Evolutionary conservation across 2,888 invertebrate genomes (phyloP).

Genomic region (Stramonita haemastoma): DNA sequence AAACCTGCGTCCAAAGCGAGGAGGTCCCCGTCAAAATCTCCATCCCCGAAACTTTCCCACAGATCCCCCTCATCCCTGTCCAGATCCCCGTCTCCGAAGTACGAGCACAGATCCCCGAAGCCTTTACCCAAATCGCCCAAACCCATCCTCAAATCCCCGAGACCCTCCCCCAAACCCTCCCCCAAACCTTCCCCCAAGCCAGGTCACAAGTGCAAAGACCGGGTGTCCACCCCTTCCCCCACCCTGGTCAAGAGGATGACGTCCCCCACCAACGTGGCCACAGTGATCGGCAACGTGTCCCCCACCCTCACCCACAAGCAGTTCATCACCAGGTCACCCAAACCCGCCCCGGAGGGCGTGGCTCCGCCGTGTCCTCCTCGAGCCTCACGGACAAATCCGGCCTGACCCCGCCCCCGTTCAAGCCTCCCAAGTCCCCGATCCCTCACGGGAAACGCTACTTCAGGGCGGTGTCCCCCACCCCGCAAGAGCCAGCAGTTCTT

Average conservation of each 20-base stretch:
- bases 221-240: background rate
- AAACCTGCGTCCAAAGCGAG: background rate
- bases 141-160: background rate
- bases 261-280: conserved; percentile 24
- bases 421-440: conserved; percentile 33
- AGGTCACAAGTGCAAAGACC: background rate
- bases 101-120: background rate
- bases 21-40: background rate
- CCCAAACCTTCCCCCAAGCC: conserved; percentile 2
- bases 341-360: background rate
- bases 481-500: background rate
- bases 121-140: background rate
- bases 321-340: background rate
- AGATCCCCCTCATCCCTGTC: conserved; percentile 4
- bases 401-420: conserved; percentile 11
- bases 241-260: conserved; percentile 19
- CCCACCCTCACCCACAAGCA: background rate
- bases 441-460: conserved; percentile 12
- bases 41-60: background rate
- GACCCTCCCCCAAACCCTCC: background rate
- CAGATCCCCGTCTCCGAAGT: background rate
- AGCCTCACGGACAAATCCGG: background rate
- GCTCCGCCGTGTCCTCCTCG: background rate
- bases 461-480: conserved; percentile 16
- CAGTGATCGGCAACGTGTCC: conserved; percentile 23